These are phyloP conservation scores for Ia io DNA, from an alignment of 2,113 vertebrate genomes.

Conservation along the genomic window DNA sequence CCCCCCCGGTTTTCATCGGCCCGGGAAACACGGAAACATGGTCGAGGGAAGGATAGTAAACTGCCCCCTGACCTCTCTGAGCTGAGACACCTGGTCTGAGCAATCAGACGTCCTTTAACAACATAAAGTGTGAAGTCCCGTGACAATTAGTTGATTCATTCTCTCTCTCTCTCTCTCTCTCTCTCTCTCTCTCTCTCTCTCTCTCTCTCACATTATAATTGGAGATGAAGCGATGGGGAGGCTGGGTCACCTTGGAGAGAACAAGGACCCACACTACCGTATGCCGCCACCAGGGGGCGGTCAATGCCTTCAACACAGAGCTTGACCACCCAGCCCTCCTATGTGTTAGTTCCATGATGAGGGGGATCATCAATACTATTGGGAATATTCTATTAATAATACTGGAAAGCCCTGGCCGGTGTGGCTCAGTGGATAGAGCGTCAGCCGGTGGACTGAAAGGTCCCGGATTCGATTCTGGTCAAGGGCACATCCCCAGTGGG, in stretches of 20 bases:
- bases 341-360: fast-evolving
- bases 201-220: too few species aligned
- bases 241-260: background rate
- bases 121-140: fast-evolving
- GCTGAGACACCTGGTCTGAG: fast-evolving
- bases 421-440: too few species aligned
- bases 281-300: constrained; percentile 1
- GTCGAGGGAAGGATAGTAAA: background rate
- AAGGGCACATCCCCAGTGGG: too few species aligned
- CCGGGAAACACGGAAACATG: fast-evolving
- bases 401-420: too few species aligned
- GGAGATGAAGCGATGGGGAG: fast-evolving
- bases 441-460: too few species aligned
- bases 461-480: too few species aligned
- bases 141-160: fast-evolving
- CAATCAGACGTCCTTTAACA: too few species aligned
- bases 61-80: background rate
- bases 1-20: fast-evolving
- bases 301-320: background rate
- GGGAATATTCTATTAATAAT: too few species aligned
- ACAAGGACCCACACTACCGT: fast-evolving
- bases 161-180: too few species aligned
- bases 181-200: too few species aligned
- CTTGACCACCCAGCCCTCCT: fast-evolving
- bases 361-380: background rate